These are phyloP conservation scores for Tenthredo distinguenda DNA, from an alignment of 2,888 invertebrate species.

Conservation along the genomic window DNA sequence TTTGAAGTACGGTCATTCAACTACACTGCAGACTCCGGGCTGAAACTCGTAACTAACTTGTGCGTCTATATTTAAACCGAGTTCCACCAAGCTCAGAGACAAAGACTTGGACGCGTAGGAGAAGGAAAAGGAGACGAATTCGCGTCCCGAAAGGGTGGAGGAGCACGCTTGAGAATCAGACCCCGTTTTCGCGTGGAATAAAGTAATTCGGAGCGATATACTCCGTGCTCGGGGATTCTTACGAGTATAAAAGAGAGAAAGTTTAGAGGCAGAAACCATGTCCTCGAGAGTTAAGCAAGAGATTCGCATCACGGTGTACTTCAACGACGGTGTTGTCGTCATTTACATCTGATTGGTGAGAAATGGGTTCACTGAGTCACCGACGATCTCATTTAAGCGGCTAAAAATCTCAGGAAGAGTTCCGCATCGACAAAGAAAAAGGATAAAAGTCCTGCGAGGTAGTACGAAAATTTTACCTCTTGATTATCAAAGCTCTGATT, in stretches of 20 bases:
- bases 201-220: no score
- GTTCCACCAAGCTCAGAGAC: background rate
- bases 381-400: background rate
- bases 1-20: constrained; percentile 20
- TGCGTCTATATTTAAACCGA: constrained; percentile 23
- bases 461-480: background rate
- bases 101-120: constrained; percentile 18
- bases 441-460: background rate
- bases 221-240: background rate
- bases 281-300: constrained; percentile 84
- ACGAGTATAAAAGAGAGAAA: background rate
- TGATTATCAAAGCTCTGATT: background rate
- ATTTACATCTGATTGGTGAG: constrained; percentile 80
- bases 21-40: background rate
- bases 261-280: constrained; percentile 76
- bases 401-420: background rate
- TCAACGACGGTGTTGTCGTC: constrained; percentile 84
- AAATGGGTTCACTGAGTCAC: constrained; percentile 4
- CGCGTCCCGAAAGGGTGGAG: background rate
- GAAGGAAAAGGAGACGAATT: background rate
- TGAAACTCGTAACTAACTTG: background rate
- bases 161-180: background rate
- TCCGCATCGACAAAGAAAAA: background rate
- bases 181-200: background rate
- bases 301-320: constrained; percentile 85